Evolutionary conservation across 2,888 invertebrate genomes (phyloP).

Genomic region (Melipona beecheii): DNA sequence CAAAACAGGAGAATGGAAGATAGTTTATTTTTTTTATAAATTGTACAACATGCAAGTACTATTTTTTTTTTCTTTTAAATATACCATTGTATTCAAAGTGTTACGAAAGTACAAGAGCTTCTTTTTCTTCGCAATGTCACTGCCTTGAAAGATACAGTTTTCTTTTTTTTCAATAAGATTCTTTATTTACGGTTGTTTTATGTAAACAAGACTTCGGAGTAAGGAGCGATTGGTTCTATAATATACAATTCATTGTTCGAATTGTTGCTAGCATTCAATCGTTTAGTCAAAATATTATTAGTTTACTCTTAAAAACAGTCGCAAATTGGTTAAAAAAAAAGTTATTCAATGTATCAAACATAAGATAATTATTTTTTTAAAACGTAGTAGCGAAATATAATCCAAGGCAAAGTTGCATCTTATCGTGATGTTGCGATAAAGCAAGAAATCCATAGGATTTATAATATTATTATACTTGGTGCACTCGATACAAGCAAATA

Average conservation of each 20-base stretch:
- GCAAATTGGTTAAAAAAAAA: slow-evolving; percentile 23
- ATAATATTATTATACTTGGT: slow-evolving; percentile 42
- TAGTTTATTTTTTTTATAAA: slow-evolving; percentile 39
- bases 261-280: slow-evolving; percentile 12
- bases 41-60: slow-evolving; percentile 46
- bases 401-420: slow-evolving; percentile 41
- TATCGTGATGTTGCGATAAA: slow-evolving; percentile 54
- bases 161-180: slow-evolving; percentile 17
- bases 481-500: slow-evolving; percentile 41
- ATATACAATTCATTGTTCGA: slow-evolving; percentile 14
- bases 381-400: slow-evolving; percentile 37
- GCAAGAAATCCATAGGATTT: slow-evolving; percentile 72
- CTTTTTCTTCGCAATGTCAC: slow-evolving; percentile 13
- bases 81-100: slow-evolving; percentile 53
- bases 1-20: slow-evolving; percentile 49
- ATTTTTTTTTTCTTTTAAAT: slow-evolving; percentile 18
- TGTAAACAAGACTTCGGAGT: not conserved
- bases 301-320: slow-evolving; percentile 22
- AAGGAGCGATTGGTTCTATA: slow-evolving; percentile 1
- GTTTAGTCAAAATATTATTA: slow-evolving; percentile 41
- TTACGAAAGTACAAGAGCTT: slow-evolving; percentile 60
- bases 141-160: not conserved
- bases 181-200: not conserved
- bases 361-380: slow-evolving; percentile 15
- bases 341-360: slow-evolving; percentile 11